These are phyloP conservation scores for Oceanites oceanicus DNA, from an alignment of 2,113 vertebrate genomes.

Conservation along the genomic window DNA sequence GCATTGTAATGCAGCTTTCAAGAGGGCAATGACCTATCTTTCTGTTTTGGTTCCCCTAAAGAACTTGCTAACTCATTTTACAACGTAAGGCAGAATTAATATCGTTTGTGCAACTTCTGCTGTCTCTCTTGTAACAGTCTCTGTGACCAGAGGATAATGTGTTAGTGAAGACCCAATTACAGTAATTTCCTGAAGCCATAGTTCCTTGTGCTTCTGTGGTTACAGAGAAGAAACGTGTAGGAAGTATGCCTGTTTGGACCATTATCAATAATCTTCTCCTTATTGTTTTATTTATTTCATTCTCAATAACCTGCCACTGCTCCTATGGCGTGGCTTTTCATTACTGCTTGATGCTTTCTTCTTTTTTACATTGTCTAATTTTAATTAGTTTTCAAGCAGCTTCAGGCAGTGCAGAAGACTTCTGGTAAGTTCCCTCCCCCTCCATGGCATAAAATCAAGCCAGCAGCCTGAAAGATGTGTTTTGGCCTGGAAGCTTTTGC, in stretches of 20 bases:
- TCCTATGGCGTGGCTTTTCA: not conserved
- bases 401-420: not conserved
- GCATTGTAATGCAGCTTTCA: not conserved
- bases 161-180: not conserved
- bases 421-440: not conserved
- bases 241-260: not conserved
- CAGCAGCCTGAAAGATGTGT: not conserved
- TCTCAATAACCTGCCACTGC: not conserved
- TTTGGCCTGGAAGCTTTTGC: conserved; percentile 32
- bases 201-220: not conserved
- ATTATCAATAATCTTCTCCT: not conserved
- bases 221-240: not conserved
- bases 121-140: not conserved
- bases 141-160: not conserved
- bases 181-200: not conserved
- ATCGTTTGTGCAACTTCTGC: not conserved
- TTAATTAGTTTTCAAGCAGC: not conserved
- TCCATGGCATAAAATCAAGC: not conserved
- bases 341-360: not conserved
- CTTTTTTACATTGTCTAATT: not conserved
- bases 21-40: not conserved
- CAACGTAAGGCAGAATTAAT: not conserved
- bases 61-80: not conserved
- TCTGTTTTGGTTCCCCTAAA: not conserved
- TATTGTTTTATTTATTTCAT: not conserved